phyloP scores from a whole-genome alignment of 2,113 vertebrate species.

The Macaca fascicularis region DNA sequence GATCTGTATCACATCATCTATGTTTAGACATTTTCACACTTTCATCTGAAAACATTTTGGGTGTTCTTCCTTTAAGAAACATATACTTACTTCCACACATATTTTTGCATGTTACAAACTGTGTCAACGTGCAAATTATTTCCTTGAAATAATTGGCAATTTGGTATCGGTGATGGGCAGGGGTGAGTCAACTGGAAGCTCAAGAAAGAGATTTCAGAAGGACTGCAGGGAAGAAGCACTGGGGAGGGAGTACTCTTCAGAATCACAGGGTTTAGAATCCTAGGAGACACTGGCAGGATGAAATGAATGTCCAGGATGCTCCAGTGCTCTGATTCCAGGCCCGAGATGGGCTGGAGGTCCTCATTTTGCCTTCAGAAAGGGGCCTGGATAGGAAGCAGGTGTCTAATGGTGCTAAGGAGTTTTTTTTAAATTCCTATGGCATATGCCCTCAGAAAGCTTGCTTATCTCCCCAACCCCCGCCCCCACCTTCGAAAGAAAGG shows the following conservation, averaged over 20 bases:
- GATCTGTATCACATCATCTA: conserved; percentile 79
- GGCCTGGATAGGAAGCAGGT: background rate
- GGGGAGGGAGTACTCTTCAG: background rate
- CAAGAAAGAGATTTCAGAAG: background rate
- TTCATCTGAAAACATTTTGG: conserved; percentile 79
- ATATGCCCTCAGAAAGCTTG: conserved; percentile 51
- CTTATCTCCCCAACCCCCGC: conserved; percentile 38
- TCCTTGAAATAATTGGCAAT: conserved; percentile 69
- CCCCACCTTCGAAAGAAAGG: conserved; percentile 52
- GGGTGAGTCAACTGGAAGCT: conserved; percentile 5
- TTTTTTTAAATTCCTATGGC: conserved; percentile 24
- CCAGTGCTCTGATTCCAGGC: background rate
- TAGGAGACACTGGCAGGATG: rapidly evolving
- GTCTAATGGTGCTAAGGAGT: background rate
- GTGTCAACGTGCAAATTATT: conserved; percentile 70
- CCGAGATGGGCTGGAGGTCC: background rate
- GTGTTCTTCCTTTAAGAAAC: conserved; percentile 79
- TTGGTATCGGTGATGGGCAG: conserved; percentile 45
- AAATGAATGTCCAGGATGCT: background rate
- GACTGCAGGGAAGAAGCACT: no score
- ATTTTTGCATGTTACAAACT: conserved; percentile 73
- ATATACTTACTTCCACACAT: conserved; percentile 77
- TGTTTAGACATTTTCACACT: conserved; percentile 81
- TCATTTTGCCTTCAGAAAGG: background rate
- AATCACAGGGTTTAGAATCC: rapidly evolving